A percentile compares a stretch with the other conserved stretches of the same genome.
phyloP scores from a whole-genome alignment of 2,113 vertebrate species.

The Elanoides forficatus region DNA sequence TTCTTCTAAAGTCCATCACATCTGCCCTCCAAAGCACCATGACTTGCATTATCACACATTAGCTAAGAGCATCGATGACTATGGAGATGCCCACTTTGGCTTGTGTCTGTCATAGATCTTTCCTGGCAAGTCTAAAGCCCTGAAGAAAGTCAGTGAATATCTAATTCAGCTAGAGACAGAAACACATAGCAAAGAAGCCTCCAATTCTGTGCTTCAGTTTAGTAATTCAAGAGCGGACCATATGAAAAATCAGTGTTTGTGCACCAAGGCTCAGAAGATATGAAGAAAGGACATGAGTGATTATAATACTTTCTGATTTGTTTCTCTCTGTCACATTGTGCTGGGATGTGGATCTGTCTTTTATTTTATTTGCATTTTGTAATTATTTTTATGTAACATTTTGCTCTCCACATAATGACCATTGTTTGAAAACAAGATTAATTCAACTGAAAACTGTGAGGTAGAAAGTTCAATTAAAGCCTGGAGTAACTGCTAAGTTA shows the following conservation, averaged over 20 bases:
- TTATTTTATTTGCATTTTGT: background rate
- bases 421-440: slow-evolving; percentile 15
- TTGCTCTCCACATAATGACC: background rate
- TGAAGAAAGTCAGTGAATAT: background rate
- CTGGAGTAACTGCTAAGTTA: background rate
- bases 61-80: background rate
- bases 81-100: background rate
- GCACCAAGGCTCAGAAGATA: background rate
- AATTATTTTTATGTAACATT: background rate
- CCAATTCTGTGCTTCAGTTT: background rate
- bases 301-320: background rate
- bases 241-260: background rate
- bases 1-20: background rate
- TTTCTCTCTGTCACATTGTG: background rate
- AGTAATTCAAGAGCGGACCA: background rate
- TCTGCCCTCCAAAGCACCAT: background rate
- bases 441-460: background rate
- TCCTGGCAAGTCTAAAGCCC: background rate
- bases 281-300: background rate
- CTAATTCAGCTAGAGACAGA: background rate
- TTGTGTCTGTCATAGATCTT: background rate
- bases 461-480: slow-evolving; percentile 28
- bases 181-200: background rate
- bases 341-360: background rate
- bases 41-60: background rate